A percentile compares a stretch with the other conserved stretches of the same genome.
These are phyloP conservation scores for Mormoops blainvillei DNA, from an alignment of 2,113 vertebrate genomes.

Conservation along the genomic window DNA sequence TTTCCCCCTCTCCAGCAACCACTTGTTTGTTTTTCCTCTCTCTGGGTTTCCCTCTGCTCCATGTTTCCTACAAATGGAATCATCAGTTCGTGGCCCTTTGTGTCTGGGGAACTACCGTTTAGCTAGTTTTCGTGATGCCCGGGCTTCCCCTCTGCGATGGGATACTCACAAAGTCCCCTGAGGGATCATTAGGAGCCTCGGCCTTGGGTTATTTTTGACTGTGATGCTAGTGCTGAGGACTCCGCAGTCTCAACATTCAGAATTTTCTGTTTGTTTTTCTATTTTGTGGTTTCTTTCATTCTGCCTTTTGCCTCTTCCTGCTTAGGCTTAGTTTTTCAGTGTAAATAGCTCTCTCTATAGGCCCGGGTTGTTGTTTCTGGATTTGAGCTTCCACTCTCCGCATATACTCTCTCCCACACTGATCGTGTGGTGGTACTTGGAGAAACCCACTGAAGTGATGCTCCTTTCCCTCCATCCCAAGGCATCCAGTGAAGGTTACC, in stretches of 20 bases:
- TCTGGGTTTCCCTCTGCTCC: neutral
- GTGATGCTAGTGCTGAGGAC: neutral
- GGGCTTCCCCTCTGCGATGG: neutral
- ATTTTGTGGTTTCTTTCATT: neutral
- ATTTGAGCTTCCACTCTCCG: neutral
- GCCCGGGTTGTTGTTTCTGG: neutral
- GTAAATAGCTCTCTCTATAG: neutral
- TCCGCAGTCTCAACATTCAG: neutral
- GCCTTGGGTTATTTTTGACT: neutral
- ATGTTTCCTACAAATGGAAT: neutral
- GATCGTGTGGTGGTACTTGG: neutral
- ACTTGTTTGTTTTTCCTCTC: neutral
- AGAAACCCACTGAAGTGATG: neutral
- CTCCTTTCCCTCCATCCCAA: neutral
- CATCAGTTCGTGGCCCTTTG: neutral
- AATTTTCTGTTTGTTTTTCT: neutral
- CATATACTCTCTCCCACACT: neutral
- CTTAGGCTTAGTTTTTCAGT: neutral
- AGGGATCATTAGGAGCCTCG: neutral
- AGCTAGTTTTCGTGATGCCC: neutral
- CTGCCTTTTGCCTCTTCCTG: neutral
- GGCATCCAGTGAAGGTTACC: neutral
- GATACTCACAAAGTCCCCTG: neutral
- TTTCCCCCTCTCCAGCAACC: neutral
- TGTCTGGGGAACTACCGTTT: neutral